Percentiles rank a stretch among this genome's conserved stretches.
phyloP scores from a whole-genome alignment of 1,140 invertebrate species.

The Bombus vancouverensis region DNA sequence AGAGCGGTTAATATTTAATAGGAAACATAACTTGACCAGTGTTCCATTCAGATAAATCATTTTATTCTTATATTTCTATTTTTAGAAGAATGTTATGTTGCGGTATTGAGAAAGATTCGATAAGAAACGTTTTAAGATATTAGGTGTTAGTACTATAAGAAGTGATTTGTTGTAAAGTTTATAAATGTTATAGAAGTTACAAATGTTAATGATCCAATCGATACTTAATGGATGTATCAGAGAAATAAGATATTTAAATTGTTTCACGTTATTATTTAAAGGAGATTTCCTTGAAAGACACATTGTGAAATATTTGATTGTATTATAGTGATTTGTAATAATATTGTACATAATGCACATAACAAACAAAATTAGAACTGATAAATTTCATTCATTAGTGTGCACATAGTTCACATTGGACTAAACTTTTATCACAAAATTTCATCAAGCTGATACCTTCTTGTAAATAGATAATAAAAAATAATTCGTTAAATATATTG shows the following conservation, averaged over 20 bases:
- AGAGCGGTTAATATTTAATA: not conserved
- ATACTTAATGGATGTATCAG: not conserved
- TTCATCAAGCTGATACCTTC: conserved; percentile 51
- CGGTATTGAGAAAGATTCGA: not conserved
- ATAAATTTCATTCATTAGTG: not conserved
- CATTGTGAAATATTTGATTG: not conserved
- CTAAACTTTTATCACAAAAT: not conserved
- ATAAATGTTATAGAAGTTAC: conserved; percentile 12
- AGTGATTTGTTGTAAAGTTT: conserved; percentile 37
- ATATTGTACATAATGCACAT: conserved; percentile 42
- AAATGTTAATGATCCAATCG: not conserved
- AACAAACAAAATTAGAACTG: conserved; percentile 1
- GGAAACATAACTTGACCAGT: not conserved
- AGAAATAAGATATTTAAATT: conserved; percentile 20
- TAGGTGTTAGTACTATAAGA: not conserved
- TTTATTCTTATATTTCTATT: not conserved
- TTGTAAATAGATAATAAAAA: conserved; percentile 71
- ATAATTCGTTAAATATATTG: conserved; percentile 78
- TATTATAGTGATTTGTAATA: conserved; percentile 34
- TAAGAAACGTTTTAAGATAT: not conserved
- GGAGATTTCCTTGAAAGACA: no score
- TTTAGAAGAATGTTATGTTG: not conserved
- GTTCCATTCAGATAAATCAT: not conserved
- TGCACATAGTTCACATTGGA: not conserved
- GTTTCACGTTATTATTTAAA: not conserved